A percentile compares a stretch with the other conserved stretches of the same genome.
phyloP scores from a whole-genome alignment of 2,797 vertebrate species.

The Sciurus vulgaris region DNA sequence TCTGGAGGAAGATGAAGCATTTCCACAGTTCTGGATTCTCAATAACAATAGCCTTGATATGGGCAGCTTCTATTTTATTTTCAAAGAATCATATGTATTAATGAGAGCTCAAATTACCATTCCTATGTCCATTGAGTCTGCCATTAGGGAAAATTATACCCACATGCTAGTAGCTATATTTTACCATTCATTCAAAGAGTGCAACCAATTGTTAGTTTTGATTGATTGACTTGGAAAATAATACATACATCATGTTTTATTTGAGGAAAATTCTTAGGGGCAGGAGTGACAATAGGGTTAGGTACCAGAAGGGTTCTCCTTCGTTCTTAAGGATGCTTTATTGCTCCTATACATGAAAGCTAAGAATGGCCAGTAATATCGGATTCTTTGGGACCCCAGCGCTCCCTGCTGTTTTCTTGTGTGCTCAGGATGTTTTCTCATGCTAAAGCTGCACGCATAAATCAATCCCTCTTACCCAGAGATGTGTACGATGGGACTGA shows the following conservation, averaged over 20 bases:
- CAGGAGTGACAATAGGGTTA: not conserved
- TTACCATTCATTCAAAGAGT: not conserved
- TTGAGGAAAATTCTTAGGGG: not conserved
- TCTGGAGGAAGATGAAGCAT: not conserved
- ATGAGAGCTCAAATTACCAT: not conserved
- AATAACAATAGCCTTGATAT: not conserved
- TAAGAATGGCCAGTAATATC: not conserved
- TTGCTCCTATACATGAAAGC: not conserved
- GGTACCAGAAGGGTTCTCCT: not conserved
- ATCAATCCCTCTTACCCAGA: slow-evolving; percentile 38
- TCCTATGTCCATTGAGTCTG: not conserved
- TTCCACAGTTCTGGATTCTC: not conserved
- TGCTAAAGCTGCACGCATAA: not conserved
- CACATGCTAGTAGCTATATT: not conserved
- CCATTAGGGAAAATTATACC: not conserved
- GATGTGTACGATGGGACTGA: not conserved
- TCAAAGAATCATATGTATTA: not conserved
- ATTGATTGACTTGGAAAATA: slow-evolving; percentile 25
- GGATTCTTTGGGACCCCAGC: not conserved
- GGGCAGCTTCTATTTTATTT: slow-evolving; percentile 34
- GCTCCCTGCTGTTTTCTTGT: not conserved
- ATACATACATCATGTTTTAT: not conserved
- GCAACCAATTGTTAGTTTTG: not conserved
- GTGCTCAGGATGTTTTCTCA: slow-evolving; percentile 1
- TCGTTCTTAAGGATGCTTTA: not conserved